These are phyloP conservation scores for Hypolimnas misippus DNA, from an alignment of 2,888 invertebrate genomes.

Conservation along the genomic window DNA sequence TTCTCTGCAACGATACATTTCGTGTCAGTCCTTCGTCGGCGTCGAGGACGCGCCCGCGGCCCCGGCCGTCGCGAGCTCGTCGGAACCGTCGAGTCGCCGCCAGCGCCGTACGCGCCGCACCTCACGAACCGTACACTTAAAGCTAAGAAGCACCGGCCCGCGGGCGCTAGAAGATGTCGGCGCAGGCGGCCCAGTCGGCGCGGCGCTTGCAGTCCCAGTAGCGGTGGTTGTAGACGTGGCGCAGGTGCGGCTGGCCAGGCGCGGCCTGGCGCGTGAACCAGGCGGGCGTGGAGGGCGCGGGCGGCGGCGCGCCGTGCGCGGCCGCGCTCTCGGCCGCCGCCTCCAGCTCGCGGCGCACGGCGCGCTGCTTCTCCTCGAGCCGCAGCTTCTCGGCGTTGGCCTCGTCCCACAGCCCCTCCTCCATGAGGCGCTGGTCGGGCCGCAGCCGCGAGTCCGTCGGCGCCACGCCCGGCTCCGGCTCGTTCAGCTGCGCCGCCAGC, in stretches of 20 bases:
- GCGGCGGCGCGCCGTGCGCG: conserved; percentile 85
- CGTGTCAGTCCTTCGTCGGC: conserved; percentile 5
- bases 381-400: conserved; percentile 92
- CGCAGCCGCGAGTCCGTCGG: conserved; percentile 96
- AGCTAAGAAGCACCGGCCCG: too few species aligned
- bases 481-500: conserved; percentile 98
- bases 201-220: conserved; percentile 97
- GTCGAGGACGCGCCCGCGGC: not conserved
- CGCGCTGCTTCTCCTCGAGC: conserved; percentile 98
- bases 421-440: conserved; percentile 99
- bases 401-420: conserved; percentile 95
- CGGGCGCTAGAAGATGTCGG: conserved; percentile 90
- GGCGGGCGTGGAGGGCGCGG: conserved; percentile 85
- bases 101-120: too few species aligned
- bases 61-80: too few species aligned
- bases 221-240: conserved; percentile 92
- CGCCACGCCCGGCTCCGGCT: conserved; percentile 95
- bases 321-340: conserved; percentile 89
- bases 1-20: not conserved
- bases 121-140: too few species aligned
- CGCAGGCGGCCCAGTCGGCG: conserved; percentile 95
- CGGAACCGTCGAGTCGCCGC: too few species aligned
- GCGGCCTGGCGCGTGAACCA: conserved; percentile 95
- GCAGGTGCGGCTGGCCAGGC: conserved; percentile 79
- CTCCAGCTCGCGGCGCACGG: conserved; percentile 90